Percentiles rank a stretch among this genome's conserved stretches.
phyloP scores from a whole-genome alignment of 2,888 invertebrate species.

The Watsonalla cultraria region DNA sequence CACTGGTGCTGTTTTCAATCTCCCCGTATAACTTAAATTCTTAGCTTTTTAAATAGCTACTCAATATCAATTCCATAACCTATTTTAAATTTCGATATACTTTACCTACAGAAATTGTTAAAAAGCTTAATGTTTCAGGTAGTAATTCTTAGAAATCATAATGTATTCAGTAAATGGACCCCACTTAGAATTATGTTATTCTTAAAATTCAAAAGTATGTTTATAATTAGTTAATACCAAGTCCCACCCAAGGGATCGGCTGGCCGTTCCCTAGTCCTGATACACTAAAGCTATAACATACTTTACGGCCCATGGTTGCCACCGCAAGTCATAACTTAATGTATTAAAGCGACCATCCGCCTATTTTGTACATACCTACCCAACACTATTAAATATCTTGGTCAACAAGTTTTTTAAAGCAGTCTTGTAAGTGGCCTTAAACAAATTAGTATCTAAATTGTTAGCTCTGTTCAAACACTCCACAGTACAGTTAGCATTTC shows the following conservation, averaged over 20 bases:
- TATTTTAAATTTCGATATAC: too few species aligned
- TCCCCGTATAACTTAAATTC: too few species aligned
- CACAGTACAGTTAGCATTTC: neutral
- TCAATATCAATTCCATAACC: too few species aligned
- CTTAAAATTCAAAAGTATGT: too few species aligned
- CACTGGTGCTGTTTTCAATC: too few species aligned
- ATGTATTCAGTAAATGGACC: too few species aligned
- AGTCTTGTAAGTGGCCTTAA: neutral
- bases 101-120: too few species aligned
- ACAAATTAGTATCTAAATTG: neutral
- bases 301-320: constrained; percentile 22
- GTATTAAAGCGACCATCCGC: neutral
- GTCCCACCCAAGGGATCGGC: constrained; percentile 16
- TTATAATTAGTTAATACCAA: constrained; percentile 6
- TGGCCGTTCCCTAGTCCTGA: constrained; percentile 21
- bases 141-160: too few species aligned
- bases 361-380: neutral
- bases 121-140: too few species aligned
- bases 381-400: neutral
- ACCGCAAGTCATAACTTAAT: constrained; percentile 17
- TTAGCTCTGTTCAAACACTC: neutral
- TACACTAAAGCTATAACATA: constrained; percentile 10
- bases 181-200: too few species aligned
- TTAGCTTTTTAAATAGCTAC: too few species aligned
- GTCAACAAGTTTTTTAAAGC: neutral